Evolutionary conservation across 1,140 invertebrate genomes (phyloP), one percentile per base, ranked within the genome.

Genomic region (Zophobas morio): DNA sequence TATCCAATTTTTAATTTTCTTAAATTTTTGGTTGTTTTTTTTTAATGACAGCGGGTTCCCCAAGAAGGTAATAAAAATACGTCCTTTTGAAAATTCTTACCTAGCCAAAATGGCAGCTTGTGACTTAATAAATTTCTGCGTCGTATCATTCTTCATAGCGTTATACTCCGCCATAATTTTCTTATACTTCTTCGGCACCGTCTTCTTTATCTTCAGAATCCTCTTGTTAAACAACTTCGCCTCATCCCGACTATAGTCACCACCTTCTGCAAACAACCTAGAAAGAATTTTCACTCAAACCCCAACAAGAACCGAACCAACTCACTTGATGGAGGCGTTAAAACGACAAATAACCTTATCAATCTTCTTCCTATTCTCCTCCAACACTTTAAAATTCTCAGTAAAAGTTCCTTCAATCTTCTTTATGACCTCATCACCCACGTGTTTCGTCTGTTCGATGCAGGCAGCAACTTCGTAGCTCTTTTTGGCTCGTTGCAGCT

Each of bases 241-340:
- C 76, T 81, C 80, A n/a, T 56, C n/a, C 0, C 49, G 33, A 35
- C 49, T 76, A 49, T 73, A 81, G 56, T 79, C 78, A 34, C 80
- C 78, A 6, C 46, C 74, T 70, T 81, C 78, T 32, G 72, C 73
- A 76, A 81, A 81, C 6, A 79, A 74, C 47, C 78, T 79, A 35
- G 36, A 60, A 75, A 1, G 6, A 75, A 37, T n/a, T 46, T 37
- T 1, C 35, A 66, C 56, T 72, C 70, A 32, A 74, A 66, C 8
- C 54, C 66, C 46, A 71, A 5, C n/a, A 0, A 54, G 8, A 39
- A 57, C 74, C 39, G 56, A 40, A 60, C 73, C 40, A 54, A 8
- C 1, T 34, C 32, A 72, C 70, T 54, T 51, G 70, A 72, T 51
- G 0, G 32, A 51, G 2, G n/a, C 33, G 60, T n/a, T 39, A 6